These are phyloP conservation scores for Chymomyza costata DNA, from an alignment of 1,140 invertebrate species.

Conservation along the genomic window DNA sequence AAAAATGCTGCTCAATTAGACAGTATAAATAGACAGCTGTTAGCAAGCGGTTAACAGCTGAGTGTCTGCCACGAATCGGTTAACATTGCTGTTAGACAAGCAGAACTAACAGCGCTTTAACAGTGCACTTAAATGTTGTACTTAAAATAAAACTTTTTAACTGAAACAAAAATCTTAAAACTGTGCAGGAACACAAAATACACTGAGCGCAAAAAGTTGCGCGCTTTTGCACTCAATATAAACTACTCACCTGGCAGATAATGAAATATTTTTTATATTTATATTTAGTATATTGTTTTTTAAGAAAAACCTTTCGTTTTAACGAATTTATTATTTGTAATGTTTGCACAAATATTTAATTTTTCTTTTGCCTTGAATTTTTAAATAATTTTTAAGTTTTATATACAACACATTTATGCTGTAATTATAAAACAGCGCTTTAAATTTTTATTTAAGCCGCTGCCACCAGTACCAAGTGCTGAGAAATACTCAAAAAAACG, in stretches of 20 bases:
- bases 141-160: conserved; percentile 51
- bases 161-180: conserved; percentile 51
- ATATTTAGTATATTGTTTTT: conserved; percentile 19
- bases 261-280: conserved; percentile 60
- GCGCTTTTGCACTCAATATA: conserved; percentile 3
- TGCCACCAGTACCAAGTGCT: conserved; percentile 64
- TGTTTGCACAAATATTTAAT: conserved; percentile 30
- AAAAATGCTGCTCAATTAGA: conserved; percentile 62
- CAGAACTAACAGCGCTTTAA: conserved; percentile 23
- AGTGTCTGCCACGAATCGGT: background rate
- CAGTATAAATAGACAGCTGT: no score
- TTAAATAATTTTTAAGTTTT: no score
- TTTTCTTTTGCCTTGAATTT: no score
- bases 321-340: conserved; percentile 68
- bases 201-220: background rate
- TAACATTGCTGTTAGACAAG: no score
- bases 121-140: conserved; percentile 66
- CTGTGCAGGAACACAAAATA: conserved; percentile 60
- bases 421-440: no score
- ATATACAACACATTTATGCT: no score
- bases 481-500: conserved; percentile 55
- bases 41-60: no score
- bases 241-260: conserved; percentile 3
- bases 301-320: conserved; percentile 56
- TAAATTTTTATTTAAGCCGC: conserved; percentile 32